A percentile compares a stretch with the other conserved stretches of the same genome.
These are phyloP conservation scores for Platynereis dumerilii DNA, from an alignment of 2,888 invertebrate species.

Conservation along the genomic window DNA sequence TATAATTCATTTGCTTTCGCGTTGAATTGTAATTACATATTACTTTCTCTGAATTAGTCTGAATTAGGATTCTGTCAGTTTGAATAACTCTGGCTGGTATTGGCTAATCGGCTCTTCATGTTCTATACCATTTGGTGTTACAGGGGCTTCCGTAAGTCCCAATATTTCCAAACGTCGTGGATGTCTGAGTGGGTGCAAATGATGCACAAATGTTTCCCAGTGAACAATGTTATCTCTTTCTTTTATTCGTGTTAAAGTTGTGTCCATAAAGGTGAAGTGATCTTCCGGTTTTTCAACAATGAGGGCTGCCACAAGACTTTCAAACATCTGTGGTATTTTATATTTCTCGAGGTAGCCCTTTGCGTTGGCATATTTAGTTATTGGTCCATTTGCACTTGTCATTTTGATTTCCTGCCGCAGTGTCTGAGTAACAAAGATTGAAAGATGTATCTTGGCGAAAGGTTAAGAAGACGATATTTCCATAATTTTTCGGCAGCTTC, in stretches of 20 bases:
- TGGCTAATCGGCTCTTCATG: too few relatives aligned
- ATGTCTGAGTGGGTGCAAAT: slow-evolving; percentile 56
- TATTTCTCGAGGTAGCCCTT: slow-evolving; percentile 52
- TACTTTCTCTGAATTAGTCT: too few relatives aligned
- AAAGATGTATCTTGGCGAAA: too few relatives aligned
- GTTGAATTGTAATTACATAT: too few relatives aligned
- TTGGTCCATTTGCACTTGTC: slow-evolving; percentile 25
- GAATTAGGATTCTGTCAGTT: slow-evolving; percentile 6
- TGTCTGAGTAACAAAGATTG: too few relatives aligned
- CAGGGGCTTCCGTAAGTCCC: too few relatives aligned
- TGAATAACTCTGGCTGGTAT: slow-evolving; percentile 4
- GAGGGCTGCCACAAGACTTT: slow-evolving; percentile 54
- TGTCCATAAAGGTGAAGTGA: slow-evolving; percentile 53
- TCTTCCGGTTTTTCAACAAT: slow-evolving; percentile 60
- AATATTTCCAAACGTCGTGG: slow-evolving; percentile 33
- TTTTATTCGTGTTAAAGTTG: slow-evolving; percentile 53
- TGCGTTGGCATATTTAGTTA: slow-evolving; percentile 38
- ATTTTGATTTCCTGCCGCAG: too few relatives aligned
- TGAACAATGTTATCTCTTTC: slow-evolving; percentile 55
- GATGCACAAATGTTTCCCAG: slow-evolving; percentile 59
- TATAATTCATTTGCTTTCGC: too few relatives aligned
- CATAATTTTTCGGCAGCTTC: too few relatives aligned
- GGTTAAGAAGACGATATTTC: too few relatives aligned
- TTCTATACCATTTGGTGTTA: too few relatives aligned
- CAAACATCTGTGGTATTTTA: slow-evolving; percentile 58